phyloP scores from a whole-genome alignment of 2,113 vertebrate genomes.

The Gopherus flavomarginatus region DNA sequence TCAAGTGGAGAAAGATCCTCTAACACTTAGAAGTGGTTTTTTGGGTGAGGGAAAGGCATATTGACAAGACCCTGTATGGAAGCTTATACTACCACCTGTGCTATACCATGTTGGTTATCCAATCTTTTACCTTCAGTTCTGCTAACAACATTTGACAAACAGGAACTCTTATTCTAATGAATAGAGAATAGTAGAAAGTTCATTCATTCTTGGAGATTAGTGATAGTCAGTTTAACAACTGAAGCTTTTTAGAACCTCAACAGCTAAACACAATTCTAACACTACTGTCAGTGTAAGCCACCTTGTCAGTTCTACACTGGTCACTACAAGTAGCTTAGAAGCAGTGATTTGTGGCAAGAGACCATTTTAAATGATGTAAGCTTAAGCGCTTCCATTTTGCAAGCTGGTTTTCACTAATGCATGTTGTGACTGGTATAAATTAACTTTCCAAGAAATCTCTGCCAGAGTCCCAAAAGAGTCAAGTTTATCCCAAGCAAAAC shows the following conservation, averaged over 20 bases:
- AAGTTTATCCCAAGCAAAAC: not conserved
- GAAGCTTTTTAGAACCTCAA: not conserved
- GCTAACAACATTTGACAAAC: too few species aligned
- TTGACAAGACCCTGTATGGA: not conserved
- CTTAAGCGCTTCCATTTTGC: not conserved
- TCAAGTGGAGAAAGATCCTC: not conserved
- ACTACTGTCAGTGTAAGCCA: not conserved
- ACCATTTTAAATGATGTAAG: not conserved
- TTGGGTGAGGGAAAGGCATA: not conserved
- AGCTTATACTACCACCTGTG: not conserved
- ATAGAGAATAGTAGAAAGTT: not conserved
- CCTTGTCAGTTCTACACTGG: not conserved
- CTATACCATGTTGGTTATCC: not conserved
- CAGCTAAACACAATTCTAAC: not conserved
- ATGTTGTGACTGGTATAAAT: not conserved
- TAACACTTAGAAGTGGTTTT: not conserved
- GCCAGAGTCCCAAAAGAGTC: not conserved
- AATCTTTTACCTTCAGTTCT: not conserved
- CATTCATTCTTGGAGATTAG: not conserved
- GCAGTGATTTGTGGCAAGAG: rapidly evolving
- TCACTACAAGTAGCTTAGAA: not conserved
- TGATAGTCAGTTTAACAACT: not conserved
- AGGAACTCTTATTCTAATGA: not conserved
- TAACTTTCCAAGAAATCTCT: not conserved
- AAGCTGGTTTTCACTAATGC: not conserved